Evolutionary conservation across 2,888 invertebrate species (phyloP), one percentile per base, ranked within the genome.

Genomic region (Philereme transversata): DNA sequence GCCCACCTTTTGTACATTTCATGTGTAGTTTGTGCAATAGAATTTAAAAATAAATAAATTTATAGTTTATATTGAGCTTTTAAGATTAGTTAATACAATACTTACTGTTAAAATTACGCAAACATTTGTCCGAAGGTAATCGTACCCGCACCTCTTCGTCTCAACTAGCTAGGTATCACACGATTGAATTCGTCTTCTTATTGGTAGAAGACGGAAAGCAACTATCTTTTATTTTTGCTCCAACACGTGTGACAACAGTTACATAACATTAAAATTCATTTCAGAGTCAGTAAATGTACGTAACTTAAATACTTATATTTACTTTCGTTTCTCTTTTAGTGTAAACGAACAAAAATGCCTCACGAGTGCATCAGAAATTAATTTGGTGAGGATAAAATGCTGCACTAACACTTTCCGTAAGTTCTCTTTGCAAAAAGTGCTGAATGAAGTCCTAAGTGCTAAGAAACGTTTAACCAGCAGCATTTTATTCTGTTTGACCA

Each of bases 141-240:
- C 22, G 22, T 22, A 22, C 22, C 22, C 22, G 22, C 22, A 22
- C 3, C 22, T 22, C 3, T 22, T 22, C 22, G 22, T 22, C 22
- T 1, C 22, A 22, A 22, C 22, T 22, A 3, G 22, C 22, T 22
- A n/a, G n/a, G n/a, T n/a, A 22, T 3, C 22, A 22, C 22, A 22
- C 22, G 22, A 22, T 3, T 22, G 22, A 22, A 22, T 22, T 22
- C n/a, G n/a, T n/a, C n/a, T 22, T 22, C 22, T 22, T 22, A 22
- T 22, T 22, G 22, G 22, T 22, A 22, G 1, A 22, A 22, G 22
- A 22, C 22, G 22, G 22, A 22, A 3, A 22, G 1, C 22, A 22
- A 22, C 22, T 22, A 22, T 22, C 22, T 22, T 22, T 22, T 22
- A 22, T 75, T 78, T 72, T 73, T 9, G 45, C 44, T 8, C 10